Evolutionary conservation across 2,888 invertebrate genomes (phyloP), one percentile per base, ranked within the genome.

Genomic region (Pyrgus malvae): DNA sequence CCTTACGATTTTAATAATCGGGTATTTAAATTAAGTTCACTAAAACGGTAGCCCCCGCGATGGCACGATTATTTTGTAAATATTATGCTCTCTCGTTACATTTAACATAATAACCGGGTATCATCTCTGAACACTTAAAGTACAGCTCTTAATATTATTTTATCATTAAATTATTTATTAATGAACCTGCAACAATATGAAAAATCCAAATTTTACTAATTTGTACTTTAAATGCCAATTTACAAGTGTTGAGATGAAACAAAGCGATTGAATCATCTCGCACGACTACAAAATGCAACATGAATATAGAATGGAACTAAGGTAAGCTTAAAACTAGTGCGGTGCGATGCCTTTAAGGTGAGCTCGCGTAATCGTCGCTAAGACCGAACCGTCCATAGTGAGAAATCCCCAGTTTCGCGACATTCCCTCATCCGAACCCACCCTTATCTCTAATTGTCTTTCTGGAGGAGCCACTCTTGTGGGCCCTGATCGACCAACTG

Each of bases 151-250:
- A 88, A 85, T 75, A 85, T 84, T 88, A 87, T 76, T 82, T 78
- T 83, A 83, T 79, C 72, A 71, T 80, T 80, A 78, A 81, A 78
- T 89, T 87, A 87, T 78, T 80, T 80, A 85, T 89, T 88, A 88
- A 88, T 88, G 87, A 89, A 90, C 89, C 89, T 90, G 89, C 86
- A 90, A 90, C 89, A 89, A 90, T 86, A 87, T 79, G 78, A 89
- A 86, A 86, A 88, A 87, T 89, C 85, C 80, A 83, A 86, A 88
- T 85, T 89, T 88, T 87, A 89, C 89, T 88, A 87, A 85, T 89
- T 90, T 90, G 90, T 89, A 90, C 89, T 90, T 89, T 89, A 89
- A 89, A 88, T 89, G 89, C 88, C 88, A 86, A 88, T 88, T 80
- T 80, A 85, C 87, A 86, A 74, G 84, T 83, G 79, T 78, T 74